Evolutionary conservation across 37 sponge, comb jelly and placozoan genomes (phyloP), one percentile per base, ranked within the genome.

Genomic region (Spongilla lacustris): DNA sequence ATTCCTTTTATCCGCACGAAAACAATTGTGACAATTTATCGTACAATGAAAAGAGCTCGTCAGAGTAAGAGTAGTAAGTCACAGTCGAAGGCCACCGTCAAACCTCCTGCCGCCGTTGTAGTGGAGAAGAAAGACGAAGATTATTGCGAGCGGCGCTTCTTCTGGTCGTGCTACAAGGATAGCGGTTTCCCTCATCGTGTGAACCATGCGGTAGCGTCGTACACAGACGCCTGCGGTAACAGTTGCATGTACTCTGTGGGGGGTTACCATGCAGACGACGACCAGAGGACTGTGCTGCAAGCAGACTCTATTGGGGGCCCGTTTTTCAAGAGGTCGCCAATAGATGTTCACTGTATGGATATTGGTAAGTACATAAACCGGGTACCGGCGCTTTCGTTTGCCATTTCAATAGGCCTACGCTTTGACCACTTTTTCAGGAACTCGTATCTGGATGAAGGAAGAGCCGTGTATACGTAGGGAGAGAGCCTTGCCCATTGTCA

Each of bases 101-200:
- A 46, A 46, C 71, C 71, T 70, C 10, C 49, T 34, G 79, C 79
- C 19, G 79, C 79, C 49, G 79, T 41, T 41, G 49, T 34, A 78
- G 79, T 66, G 21, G 49, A n/a, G n/a, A n/a, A 29, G 41, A 22
- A 66, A 8, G 4, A 66, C 3, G 27, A 50, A 48, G 38, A 34
- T 21, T 24, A 26, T 50, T 81, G n/a, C 68, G 68, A 33, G 31
- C 34, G 84, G 68, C 36, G 66, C 66, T 78, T 79, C 49, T 86
- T 89, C 67, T 93, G 94, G 94, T 75, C 48, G 10, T 29, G 36
- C 36, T 79, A 49, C 35, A 21, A 72, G 6, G 87, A 93, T 26
- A 88, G 84, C 29, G 94, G 94, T 2, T 93, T 93, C 41, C 90
- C 94, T 1, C 66, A 79, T 28, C 83, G 94, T n/a, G 94, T 93